phyloP scores from a whole-genome alignment of 2,113 vertebrate genomes.

The Callithrix jacchus region DNA sequence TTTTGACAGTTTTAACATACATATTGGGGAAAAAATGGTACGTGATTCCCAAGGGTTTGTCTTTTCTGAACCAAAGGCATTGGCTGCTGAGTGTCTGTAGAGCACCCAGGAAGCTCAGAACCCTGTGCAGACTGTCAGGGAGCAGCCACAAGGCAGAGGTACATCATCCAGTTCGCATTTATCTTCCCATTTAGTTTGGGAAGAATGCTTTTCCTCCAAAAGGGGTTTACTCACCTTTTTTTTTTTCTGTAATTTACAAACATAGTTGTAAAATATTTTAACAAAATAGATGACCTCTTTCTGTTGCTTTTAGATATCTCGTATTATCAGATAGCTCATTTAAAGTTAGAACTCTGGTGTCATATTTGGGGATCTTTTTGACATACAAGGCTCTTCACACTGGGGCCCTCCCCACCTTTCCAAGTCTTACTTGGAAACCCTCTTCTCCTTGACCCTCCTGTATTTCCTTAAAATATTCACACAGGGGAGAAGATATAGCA shows the following conservation, averaged over 20 bases:
- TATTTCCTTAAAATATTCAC: slow-evolving; percentile 34
- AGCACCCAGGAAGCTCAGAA: neutral
- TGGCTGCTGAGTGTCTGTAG: neutral
- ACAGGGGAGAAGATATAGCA: neutral
- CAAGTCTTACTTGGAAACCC: neutral
- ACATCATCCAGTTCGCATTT: neutral
- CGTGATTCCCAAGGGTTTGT: neutral
- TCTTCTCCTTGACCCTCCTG: neutral
- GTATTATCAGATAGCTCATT: neutral
- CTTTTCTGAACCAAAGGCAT: neutral
- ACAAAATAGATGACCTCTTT: neutral
- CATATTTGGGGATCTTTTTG: neutral
- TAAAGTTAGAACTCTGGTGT: neutral
- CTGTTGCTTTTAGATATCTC: neutral
- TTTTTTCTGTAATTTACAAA: neutral
- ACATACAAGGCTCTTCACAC: neutral
- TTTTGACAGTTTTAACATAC: slow-evolving; percentile 13
- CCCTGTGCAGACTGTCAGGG: neutral
- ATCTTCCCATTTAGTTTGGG: neutral
- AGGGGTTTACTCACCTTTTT: neutral
- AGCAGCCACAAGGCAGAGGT: no score
- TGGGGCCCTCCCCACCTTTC: neutral
- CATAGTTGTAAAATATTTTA: neutral
- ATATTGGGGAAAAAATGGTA: neutral
- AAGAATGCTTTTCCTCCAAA: neutral